These are phyloP conservation scores for Chlorocebus sabaeus DNA, from an alignment of 2,113 vertebrate genomes.

Conservation along the genomic window DNA sequence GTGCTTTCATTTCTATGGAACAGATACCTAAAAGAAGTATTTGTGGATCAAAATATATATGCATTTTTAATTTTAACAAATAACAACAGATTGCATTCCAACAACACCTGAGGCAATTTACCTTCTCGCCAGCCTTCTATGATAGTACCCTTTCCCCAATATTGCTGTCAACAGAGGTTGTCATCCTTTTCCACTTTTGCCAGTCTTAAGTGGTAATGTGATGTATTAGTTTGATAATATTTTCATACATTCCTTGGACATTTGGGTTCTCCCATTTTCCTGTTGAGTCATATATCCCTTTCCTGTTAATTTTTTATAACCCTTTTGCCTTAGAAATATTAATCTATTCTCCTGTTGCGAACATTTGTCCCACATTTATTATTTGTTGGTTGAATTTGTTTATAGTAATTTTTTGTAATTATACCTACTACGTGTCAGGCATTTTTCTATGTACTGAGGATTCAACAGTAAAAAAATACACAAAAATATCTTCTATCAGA, in stretches of 20 bases:
- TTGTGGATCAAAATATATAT: background rate
- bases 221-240: background rate
- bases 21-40: background rate
- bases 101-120: background rate
- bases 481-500: background rate
- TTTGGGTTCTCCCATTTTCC: background rate
- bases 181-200: background rate
- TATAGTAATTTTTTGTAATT: background rate
- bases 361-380: conserved; percentile 1
- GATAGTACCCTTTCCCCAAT: background rate
- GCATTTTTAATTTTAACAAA: background rate
- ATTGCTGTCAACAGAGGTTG: background rate
- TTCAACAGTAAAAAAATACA: background rate
- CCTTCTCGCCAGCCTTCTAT: background rate
- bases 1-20: background rate
- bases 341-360: background rate
- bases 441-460: background rate
- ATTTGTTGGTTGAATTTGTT: background rate
- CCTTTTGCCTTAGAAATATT: background rate
- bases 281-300: background rate
- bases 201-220: background rate
- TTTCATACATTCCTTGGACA: background rate
- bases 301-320: background rate
- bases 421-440: background rate
- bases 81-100: background rate